phyloP scores from a whole-genome alignment of 2,797 vertebrate species.

The Oryzias sinensis region DNA sequence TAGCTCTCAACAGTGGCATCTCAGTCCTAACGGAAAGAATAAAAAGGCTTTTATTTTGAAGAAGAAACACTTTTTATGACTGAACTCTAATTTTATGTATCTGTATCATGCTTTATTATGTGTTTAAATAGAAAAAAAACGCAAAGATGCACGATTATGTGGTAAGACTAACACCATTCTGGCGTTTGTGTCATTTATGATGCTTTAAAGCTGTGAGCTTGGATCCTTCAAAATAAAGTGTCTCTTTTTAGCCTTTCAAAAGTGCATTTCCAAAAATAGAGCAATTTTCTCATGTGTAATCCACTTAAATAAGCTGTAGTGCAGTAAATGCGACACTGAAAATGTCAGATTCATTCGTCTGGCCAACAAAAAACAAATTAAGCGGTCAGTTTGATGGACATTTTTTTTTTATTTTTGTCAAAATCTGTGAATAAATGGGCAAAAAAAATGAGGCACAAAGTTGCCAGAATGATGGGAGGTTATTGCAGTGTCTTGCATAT shows the following conservation, averaged over 20 bases:
- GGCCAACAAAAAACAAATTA: not conserved
- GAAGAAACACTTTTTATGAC: not conserved
- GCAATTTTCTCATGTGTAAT: conserved; percentile 21
- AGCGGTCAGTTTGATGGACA: conserved; percentile 1
- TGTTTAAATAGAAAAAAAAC: no score
- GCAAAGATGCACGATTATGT: not conserved
- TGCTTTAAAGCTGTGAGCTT: conserved; percentile 2
- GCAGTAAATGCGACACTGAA: conserved; percentile 5
- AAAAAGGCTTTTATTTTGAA: not conserved
- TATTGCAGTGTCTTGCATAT: conserved; percentile 12
- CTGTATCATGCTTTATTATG: no score
- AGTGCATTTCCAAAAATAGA: conserved; percentile 14
- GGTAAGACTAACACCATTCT: not conserved
- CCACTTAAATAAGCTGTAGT: conserved; percentile 10
- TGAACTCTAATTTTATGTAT: no score
- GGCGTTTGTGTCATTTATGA: not conserved
- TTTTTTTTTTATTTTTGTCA: conserved; percentile 2
- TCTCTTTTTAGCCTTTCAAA: conserved; percentile 6
- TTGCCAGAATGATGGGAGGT: not conserved
- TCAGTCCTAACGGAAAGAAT: not conserved
- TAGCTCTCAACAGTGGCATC: not conserved
- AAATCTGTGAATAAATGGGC: conserved; percentile 4
- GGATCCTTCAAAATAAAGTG: conserved; percentile 3
- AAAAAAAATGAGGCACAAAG: conserved; percentile 2
- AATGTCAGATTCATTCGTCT: not conserved